Base-by-base conservation (phyloP, 1,140 invertebrate species). In the Trachymyrmex cornetzi region DNA sequence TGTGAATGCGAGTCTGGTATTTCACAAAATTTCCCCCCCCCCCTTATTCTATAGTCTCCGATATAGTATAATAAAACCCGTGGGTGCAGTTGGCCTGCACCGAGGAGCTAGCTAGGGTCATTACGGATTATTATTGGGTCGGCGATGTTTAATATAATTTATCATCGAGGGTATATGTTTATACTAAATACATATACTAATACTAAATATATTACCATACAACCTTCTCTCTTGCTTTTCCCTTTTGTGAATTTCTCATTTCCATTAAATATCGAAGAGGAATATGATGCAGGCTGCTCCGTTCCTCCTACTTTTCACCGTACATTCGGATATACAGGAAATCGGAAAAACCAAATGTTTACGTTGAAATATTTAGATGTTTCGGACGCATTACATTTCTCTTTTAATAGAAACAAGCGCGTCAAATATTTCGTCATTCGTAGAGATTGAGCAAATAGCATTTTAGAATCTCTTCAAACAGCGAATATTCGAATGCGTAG, bases 1-100 rank as follows among this genome's bases (percentile, higher is more conserved):
- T 90, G 84, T 57, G 88, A 71, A 86, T 87, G 80, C 50, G 85
- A 74, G 86, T 87, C 71, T 86, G 74, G 82, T 77, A 63, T 48
- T 79, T 86, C 69, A 82, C 88, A 71, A 90, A 89, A 90, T 89
- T 89, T 75, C 64, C n/a, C 55, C 69, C 24, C 16, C n/a, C 7
- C n/a, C 55, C n/a, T 22, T 55, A 38, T 63, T 77, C 85, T 72
- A 64, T 87, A 81, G 77, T 89, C 75, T 55, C 77, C 57, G 74
- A 89, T 84, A 84, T 61, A 44, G 38, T 44, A 84, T 84, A 84
- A 84, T 75, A 84, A 84, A 84, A 75, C 80, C 80, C 69, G 27
- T 9, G 69, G 69, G 80, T 84, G 80, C 80, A 84, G 27, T 84
- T 84, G 80, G 69, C 55, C 38, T 30, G 27, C 38, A 11, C 67